Base-by-base conservation (phyloP, 2,888 invertebrate species). In the Papilio elwesi region DNA sequence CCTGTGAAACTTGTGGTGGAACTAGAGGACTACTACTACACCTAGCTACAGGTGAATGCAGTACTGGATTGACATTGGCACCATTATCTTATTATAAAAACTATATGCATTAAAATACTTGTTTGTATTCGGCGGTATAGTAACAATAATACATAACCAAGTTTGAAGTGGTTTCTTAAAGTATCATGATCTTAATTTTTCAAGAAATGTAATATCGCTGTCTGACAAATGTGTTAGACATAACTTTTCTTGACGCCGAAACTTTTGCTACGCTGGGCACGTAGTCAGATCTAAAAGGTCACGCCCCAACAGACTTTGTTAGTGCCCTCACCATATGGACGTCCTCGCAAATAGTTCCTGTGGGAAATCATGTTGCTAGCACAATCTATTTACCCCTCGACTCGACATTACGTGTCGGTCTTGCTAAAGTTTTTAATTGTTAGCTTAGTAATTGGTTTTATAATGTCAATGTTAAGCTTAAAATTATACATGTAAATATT, bases 251-350 rank as follows among this genome's bases (percentile, higher is more conserved):
- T 68, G n/a, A 53, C 26, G 47, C 16, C 59, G 12, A 51, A 51
- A 64, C 16, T 49, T 68, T 68, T 69, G 38, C 47, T 59, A 65
- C n/a, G 49, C 84, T 76, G 77, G 77, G 81, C 86, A 86, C 85
- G 86, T 85, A 78, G 77, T 79, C 78, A 78, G 79, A 79, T 81
- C 75, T 70, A 76, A 83, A 85, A 85, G 84, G 85, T 85, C 84
- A 80, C 77, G 77, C 76, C 78, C 76, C 78, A 74, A 76, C 77
- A 74, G 76, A 77, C 76, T 78, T 80, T 78, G 76, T 76, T 77
- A 79, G 69, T 76, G 68, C 75, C 38, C 55, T 38, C 36, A 38
- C 65, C 55, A 47, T 38, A 51, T 49, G 13, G 57, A 57, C 49
- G 13, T 57, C 36, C 43, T 63, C 36, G 26, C n/a, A 51, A 73